Evolutionary conservation across 2,113 vertebrate genomes (phyloP).

Genomic region (Xenopus laevis): DNA sequence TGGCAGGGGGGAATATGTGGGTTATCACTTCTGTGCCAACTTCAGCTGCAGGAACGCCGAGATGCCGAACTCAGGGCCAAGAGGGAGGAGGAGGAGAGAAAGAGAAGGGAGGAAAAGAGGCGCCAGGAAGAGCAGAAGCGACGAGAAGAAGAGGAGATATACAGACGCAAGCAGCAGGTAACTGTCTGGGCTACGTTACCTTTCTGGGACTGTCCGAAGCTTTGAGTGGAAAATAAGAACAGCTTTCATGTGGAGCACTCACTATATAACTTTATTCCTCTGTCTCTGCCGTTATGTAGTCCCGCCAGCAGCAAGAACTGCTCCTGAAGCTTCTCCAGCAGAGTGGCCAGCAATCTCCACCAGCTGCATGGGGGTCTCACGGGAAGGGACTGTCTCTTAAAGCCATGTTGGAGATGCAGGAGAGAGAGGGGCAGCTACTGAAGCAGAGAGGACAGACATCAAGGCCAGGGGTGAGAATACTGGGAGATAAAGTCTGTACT

Average conservation of each 20-base stretch:
- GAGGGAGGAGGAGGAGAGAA: conserved; percentile 87
- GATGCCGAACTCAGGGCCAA: conserved; percentile 92
- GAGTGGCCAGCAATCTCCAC: conserved; percentile 52
- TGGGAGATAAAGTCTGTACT: too few relatives aligned
- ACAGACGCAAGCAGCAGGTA: conserved; percentile 74
- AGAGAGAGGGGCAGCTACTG: conserved; percentile 68
- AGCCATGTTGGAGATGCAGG: conserved; percentile 76
- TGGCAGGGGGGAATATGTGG: too few relatives aligned
- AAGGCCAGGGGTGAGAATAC: conserved; percentile 48
- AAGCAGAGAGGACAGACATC: conserved; percentile 70
- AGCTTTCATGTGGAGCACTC: too few relatives aligned
- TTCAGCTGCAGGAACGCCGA: conserved; percentile 85
- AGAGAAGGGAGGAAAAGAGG: conserved; percentile 59
- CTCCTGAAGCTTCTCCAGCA: conserved; percentile 69
- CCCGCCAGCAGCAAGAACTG: conserved; percentile 73
- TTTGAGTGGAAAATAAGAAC: too few relatives aligned
- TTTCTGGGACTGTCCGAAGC: too few relatives aligned
- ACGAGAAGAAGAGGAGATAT: conserved; percentile 77
- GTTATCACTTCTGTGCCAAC: background rate
- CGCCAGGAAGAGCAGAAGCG: conserved; percentile 76
- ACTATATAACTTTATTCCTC: too few relatives aligned
- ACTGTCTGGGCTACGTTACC: too few relatives aligned
- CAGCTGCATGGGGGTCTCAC: conserved; percentile 59
- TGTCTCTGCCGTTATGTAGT: conserved; percentile 46
- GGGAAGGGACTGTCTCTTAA: conserved; percentile 71